These are phyloP conservation scores for Agrenia bidenticulata DNA, from an alignment of 2,888 invertebrate genomes.

Conservation along the genomic window DNA sequence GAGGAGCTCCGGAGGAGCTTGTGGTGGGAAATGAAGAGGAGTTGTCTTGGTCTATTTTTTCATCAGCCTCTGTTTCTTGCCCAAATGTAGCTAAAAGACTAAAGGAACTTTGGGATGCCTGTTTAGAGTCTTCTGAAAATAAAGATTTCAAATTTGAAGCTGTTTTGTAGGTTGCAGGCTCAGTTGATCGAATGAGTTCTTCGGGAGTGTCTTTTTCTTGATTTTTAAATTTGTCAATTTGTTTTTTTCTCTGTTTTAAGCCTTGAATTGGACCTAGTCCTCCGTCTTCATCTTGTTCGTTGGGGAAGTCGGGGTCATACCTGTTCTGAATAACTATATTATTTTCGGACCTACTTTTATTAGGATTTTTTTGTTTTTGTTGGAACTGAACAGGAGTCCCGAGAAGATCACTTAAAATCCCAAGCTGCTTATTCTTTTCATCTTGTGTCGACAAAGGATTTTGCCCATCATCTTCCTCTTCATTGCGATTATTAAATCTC, in stretches of 20 bases:
- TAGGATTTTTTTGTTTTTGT: background rate
- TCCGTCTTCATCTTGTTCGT: background rate
- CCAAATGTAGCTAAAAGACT: slow-evolving; percentile 48
- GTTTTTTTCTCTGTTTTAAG: no score
- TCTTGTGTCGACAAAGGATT: slow-evolving; percentile 13
- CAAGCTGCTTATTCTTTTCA: slow-evolving; percentile 32
- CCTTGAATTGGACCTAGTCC: no score
- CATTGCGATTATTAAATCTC: slow-evolving; percentile 41
- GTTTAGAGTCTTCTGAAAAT: slow-evolving; percentile 25
- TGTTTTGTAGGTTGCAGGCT: slow-evolving; percentile 42
- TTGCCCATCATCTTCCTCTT: slow-evolving; percentile 6
- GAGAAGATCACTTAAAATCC: slow-evolving; percentile 43
- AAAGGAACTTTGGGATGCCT: slow-evolving; percentile 24
- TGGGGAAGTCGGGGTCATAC: slow-evolving; percentile 39
- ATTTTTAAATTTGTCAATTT: no score
- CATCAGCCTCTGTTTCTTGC: background rate
- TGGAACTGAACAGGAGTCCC: slow-evolving; percentile 27
- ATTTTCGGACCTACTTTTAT: background rate
- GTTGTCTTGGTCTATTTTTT: slow-evolving; percentile 3
- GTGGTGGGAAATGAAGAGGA: background rate
- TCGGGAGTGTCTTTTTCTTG: slow-evolving; percentile 10
- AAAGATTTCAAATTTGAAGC: slow-evolving; percentile 45
- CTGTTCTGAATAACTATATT: slow-evolving; percentile 32
- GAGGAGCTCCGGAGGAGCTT: slow-evolving; percentile 11
- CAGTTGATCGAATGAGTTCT: slow-evolving; percentile 22